phyloP scores from a whole-genome alignment of 1,140 invertebrate genomes.

The Pseudomyrmex pallidus region DNA sequence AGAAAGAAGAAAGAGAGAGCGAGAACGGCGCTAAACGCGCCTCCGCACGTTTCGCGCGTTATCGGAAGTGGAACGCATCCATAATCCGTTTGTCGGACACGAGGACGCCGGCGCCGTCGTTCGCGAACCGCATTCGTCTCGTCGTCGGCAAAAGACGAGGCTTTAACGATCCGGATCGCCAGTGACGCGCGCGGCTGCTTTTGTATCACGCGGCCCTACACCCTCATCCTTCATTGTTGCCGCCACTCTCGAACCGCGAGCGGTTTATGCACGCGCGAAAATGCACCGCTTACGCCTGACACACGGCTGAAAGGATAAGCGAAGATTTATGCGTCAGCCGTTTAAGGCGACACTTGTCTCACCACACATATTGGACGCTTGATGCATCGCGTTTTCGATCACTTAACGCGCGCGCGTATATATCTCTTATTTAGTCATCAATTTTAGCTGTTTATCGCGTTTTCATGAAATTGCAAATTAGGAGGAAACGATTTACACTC shows the following conservation, averaged over 20 bases:
- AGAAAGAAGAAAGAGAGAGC: too few relatives aligned
- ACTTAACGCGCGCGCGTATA: background rate
- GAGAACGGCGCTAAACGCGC: constrained; percentile 18
- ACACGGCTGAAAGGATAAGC: constrained; percentile 46
- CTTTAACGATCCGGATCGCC: constrained; percentile 66
- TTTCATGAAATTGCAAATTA: background rate
- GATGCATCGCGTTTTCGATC: constrained; percentile 10
- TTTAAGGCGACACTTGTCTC: constrained; percentile 51
- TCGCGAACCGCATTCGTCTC: constrained; percentile 59
- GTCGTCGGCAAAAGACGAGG: constrained; percentile 52
- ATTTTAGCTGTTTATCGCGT: constrained; percentile 9
- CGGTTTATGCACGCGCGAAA: constrained; percentile 43
- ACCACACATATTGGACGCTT: constrained; percentile 3
- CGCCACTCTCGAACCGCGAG: constrained; percentile 27
- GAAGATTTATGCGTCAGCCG: constrained; percentile 54
- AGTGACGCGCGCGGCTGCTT: constrained; percentile 37
- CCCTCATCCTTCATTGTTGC: constrained; percentile 45
- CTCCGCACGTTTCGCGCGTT: constrained; percentile 62
- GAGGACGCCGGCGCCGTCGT: constrained; percentile 38
- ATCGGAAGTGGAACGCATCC: constrained; percentile 70
- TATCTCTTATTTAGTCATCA: constrained; percentile 13
- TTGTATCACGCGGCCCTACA: constrained; percentile 22
- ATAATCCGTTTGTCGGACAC: constrained; percentile 61
- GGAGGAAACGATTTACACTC: background rate
- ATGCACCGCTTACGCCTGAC: constrained; percentile 29